These are phyloP conservation scores for Peromyscus leucopus DNA, from an alignment of 2,113 vertebrate species.

Conservation along the genomic window DNA sequence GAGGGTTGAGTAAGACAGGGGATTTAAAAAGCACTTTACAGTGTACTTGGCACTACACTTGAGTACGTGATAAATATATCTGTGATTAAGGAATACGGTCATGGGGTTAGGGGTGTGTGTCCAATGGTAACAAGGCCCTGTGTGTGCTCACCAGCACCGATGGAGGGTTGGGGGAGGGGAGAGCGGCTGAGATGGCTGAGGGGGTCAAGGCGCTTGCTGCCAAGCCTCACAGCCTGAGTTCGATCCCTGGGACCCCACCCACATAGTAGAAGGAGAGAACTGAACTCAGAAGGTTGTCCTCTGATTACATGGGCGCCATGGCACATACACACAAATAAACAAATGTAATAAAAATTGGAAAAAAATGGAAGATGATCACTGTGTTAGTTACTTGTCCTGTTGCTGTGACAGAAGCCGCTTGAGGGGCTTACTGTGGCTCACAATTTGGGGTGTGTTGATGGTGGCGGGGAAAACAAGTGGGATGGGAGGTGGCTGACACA, in stretches of 20 bases:
- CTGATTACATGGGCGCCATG: background rate
- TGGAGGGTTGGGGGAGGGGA: background rate
- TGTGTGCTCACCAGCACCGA: background rate
- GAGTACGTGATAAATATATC: background rate
- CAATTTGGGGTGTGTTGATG: background rate
- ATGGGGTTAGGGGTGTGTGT: background rate
- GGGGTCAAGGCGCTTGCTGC: background rate
- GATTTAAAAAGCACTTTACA: background rate
- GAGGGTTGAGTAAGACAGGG: background rate
- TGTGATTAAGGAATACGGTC: background rate
- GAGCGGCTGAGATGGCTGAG: background rate
- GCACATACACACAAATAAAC: background rate
- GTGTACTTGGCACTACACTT: background rate
- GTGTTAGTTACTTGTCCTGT: background rate
- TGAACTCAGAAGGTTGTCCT: background rate
- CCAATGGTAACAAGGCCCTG: background rate
- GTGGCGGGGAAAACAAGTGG: background rate
- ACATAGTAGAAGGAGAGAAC: background rate
- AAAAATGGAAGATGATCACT: too few species aligned
- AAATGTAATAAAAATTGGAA: background rate
- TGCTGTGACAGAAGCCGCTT: background rate
- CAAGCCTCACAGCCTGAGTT: background rate
- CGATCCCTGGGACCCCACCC: too few species aligned
- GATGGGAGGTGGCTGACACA: too few species aligned
- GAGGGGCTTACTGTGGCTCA: background rate